Percentiles rank a stretch among this genome's conserved stretches.
Evolutionary conservation across 2,888 invertebrate genomes (phyloP).

Genomic region (Geotrupes spiniger): DNA sequence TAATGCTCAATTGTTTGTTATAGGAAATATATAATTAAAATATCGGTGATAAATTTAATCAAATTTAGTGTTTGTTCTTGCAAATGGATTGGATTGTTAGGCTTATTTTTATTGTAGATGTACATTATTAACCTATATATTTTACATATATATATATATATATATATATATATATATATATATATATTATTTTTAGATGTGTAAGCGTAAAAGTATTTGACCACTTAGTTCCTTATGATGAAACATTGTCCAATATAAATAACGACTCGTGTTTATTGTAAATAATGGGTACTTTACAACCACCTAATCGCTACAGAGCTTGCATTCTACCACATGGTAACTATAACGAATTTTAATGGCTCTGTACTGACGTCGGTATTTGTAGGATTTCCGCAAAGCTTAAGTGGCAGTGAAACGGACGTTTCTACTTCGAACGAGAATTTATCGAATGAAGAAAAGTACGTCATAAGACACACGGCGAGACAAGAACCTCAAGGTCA

Average conservation of each 20-base stretch:
- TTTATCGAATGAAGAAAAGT: slow-evolving; percentile 79
- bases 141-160: no score
- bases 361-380: not conserved
- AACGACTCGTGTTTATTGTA: slow-evolving; percentile 6
- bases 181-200: slow-evolving; percentile 28
- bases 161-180: no score
- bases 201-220: slow-evolving; percentile 32
- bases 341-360: slow-evolving; percentile 2
- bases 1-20: slow-evolving; percentile 4
- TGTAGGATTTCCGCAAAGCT: slow-evolving; percentile 55
- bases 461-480: slow-evolving; percentile 76
- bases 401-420: slow-evolving; percentile 87
- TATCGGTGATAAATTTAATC: slow-evolving; percentile 1
- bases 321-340: slow-evolving; percentile 40
- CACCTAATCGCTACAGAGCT: slow-evolving; percentile 40
- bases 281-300: slow-evolving; percentile 38
- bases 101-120: not conserved
- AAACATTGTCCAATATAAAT: not conserved
- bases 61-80: not conserved
- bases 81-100: not conserved
- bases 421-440: slow-evolving; percentile 89
- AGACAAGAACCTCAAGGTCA: slow-evolving; percentile 91
- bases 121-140: not conserved
- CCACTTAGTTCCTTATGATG: slow-evolving; percentile 8
- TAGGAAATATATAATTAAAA: no score